Conservation (phyloP, 2,888 invertebrate genomes). For the Operophtera brumata region DNA sequence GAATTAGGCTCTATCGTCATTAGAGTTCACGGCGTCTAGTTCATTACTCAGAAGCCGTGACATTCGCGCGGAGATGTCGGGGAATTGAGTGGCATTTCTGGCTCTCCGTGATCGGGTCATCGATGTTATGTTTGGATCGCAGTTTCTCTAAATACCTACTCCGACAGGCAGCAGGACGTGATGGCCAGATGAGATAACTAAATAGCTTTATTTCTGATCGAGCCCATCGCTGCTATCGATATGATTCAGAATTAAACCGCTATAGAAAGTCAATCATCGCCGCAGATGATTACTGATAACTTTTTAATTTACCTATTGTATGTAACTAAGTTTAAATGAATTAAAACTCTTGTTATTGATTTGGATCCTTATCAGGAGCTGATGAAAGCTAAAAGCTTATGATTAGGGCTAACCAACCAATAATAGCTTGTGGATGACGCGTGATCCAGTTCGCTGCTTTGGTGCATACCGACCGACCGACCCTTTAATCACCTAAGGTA, state of each 20-base stretch:
- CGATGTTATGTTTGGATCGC: constrained; percentile 61
- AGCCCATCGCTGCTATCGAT: constrained; percentile 59
- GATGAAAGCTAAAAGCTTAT: neutral
- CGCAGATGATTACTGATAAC: constrained; percentile 46
- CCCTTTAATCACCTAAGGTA: neutral
- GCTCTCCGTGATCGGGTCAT: constrained; percentile 58
- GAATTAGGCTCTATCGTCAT: constrained; percentile 57
- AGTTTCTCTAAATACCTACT: constrained; percentile 55
- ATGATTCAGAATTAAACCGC: constrained; percentile 63
- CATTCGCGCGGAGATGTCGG: constrained; percentile 66
- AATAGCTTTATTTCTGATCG: constrained; percentile 65
- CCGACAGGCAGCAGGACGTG: constrained; percentile 44
- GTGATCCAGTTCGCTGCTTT: neutral
- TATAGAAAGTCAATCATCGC: constrained; percentile 75
- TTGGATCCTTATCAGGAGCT: neutral
- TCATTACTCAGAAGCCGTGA: constrained; percentile 55
- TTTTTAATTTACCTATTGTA: constrained; percentile 38
- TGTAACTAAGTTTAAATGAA: neutral
- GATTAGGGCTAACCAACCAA: neutral
- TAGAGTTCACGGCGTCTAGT: constrained; percentile 52
- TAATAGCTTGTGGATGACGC: neutral
- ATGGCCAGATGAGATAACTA: constrained; percentile 64
- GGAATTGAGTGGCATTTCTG: constrained; percentile 63
- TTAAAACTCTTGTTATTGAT: constrained; percentile 5
- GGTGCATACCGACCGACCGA: neutral